Evolutionary conservation across 2,113 vertebrate species (phyloP).

Genomic region (Dinomys branickii): DNA sequence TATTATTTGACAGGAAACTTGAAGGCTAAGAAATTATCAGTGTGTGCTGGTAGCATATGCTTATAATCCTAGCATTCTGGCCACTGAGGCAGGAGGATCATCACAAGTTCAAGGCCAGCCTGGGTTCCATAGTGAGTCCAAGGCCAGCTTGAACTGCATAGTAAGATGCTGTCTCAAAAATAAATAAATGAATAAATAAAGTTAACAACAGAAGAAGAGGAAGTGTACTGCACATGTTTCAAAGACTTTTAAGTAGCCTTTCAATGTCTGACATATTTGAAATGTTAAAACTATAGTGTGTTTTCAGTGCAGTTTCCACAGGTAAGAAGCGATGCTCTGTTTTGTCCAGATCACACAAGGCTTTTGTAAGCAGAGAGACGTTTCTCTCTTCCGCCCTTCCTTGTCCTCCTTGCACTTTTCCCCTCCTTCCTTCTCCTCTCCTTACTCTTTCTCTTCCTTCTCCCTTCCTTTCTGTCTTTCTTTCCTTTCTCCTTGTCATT

Average conservation of each 20-base stretch:
- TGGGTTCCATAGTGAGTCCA: too few relatives aligned
- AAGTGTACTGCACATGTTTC: background rate
- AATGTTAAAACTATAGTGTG: background rate
- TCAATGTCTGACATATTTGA: background rate
- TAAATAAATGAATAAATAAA: background rate
- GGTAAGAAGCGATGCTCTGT: background rate
- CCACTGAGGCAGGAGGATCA: background rate
- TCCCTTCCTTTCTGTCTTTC: too few relatives aligned
- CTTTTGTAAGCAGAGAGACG: background rate
- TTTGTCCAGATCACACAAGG: background rate
- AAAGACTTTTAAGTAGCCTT: background rate
- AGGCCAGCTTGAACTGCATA: background rate
- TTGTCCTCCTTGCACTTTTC: background rate
- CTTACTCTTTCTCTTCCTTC: accelerated
- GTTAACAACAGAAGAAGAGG: background rate
- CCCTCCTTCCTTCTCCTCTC: background rate
- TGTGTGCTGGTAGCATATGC: background rate
- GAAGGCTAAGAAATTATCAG: background rate
- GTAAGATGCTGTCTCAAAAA: background rate
- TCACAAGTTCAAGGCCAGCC: too few relatives aligned
- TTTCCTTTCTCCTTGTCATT: too few relatives aligned
- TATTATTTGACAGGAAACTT: background rate
- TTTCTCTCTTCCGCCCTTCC: background rate
- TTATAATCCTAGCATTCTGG: background rate
- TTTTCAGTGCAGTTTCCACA: background rate